phyloP scores from a whole-genome alignment of 2,888 invertebrate genomes.

The Melipona beecheii region DNA sequence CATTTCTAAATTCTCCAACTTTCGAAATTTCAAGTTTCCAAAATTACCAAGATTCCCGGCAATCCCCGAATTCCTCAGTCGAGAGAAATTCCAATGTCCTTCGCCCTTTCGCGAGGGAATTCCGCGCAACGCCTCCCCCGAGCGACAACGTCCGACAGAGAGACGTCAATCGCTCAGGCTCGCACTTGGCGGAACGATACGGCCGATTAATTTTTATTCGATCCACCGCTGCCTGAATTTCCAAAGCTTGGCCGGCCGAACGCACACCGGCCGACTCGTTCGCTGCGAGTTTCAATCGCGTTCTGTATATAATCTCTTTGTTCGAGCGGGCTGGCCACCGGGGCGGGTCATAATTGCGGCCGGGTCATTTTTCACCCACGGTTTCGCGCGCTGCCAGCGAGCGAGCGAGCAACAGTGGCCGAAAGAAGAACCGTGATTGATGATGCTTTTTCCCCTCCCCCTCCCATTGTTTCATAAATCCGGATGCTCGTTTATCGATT shows the following conservation, averaged over 20 bases:
- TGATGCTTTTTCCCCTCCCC: conserved; percentile 61
- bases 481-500: conserved; percentile 74
- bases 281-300: conserved; percentile 43
- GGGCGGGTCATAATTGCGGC: conserved; percentile 75
- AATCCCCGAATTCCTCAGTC: too few species aligned
- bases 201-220: conserved; percentile 8
- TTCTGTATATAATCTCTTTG: conserved; percentile 46
- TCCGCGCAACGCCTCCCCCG: too few species aligned
- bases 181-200: background rate
- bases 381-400: conserved; percentile 57
- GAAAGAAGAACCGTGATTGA: conserved; percentile 71
- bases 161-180: too few species aligned
- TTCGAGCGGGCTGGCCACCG: conserved; percentile 39
- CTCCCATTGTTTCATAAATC: conserved; percentile 69
- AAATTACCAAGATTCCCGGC: too few species aligned
- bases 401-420: conserved; percentile 37
- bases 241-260: background rate
- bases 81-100: too few species aligned
- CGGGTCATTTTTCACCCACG: conserved; percentile 78
- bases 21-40: too few species aligned
- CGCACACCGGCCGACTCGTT: background rate
- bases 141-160: too few species aligned
- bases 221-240: background rate
- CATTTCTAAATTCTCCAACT: too few species aligned
- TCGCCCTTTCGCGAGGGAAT: too few species aligned